Evolutionary conservation across 2,888 invertebrate species (phyloP), one percentile per base, ranked within the genome.

Genomic region (Luffia ferchaultella): DNA sequence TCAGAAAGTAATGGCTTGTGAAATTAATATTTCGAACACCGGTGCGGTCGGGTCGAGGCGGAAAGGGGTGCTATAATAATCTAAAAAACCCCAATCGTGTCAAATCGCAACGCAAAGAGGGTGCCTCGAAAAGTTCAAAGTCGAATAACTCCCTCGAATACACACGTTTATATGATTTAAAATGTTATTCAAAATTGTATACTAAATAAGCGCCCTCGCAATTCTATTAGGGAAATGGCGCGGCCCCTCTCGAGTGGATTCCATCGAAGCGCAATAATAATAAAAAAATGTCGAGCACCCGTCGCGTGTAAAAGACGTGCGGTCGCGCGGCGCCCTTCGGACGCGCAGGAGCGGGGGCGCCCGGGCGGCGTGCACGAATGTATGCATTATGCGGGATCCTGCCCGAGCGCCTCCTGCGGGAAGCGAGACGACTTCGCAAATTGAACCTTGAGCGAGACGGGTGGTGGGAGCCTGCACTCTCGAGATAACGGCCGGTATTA

Each of bases 351-450:
- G 50, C 51, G 52, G 52, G 47, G 57, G 57, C 56, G 56, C 62
- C 57, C 59, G 53, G 58, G 53, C 61, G 55, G 52, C 61, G 65
- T 54, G 50, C 52, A 9, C 68, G 72, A 77, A 80, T 80, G 78
- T 78, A 82, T 82, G 82, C 82, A 82, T 82, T 82, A 82, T 82
- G 82, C 82, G 82, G 82, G 80, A 82, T 82, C 79, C 80, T 12
- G 30, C 12, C 30, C 30, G 30, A 30, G 30, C 30, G n/a, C n/a
- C n/a, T n/a, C 30, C 5, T 30, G 30, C 12, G 30, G 30, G 30
- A 30, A 3, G 30, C 30, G 30, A 3, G 30, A 3, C 30, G 30
- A 12, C 30, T 3, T 7, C 30, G 3, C 30, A 30, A 30, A 30
- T 30, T 30, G 30, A 12, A 53, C 18, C 45, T 16, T 15, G 2